These are phyloP conservation scores for Poecilobothrus nobilitatus DNA, from an alignment of 2,888 invertebrate genomes.

Conservation along the genomic window DNA sequence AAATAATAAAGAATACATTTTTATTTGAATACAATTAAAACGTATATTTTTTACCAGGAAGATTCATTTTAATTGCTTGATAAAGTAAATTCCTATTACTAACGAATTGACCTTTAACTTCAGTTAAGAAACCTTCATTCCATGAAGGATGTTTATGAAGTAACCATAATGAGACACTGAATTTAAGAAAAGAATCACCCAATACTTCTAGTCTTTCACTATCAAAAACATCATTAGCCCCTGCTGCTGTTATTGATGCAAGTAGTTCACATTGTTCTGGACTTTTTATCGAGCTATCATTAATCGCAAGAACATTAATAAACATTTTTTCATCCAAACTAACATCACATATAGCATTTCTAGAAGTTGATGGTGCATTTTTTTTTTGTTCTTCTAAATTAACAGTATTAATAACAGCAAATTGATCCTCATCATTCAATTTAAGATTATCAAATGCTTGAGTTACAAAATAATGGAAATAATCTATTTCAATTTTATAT, in stretches of 20 bases:
- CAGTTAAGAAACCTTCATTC: conserved; percentile 67
- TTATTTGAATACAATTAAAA: not conserved
- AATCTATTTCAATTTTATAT: conserved; percentile 59
- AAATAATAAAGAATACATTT: conserved; percentile 45
- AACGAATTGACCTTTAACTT: conserved; percentile 56
- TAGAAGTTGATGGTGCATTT: conserved; percentile 15
- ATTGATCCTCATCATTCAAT: not conserved
- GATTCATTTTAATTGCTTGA: conserved; percentile 47
- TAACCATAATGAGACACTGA: conserved; percentile 59
- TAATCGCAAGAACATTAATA: conserved; percentile 28
- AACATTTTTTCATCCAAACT: conserved; percentile 15
- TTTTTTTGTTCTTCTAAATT: conserved; percentile 2
- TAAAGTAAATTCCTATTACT: conserved; percentile 80
- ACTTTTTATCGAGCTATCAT: conserved; percentile 18
- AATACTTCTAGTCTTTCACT: conserved; percentile 75
- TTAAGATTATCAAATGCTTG: conserved; percentile 18
- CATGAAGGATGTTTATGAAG: conserved; percentile 54
- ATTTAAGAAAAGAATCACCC: conserved; percentile 79
- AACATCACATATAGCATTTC: conserved; percentile 20
- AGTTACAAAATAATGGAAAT: conserved; percentile 56
- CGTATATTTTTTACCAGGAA: conserved; percentile 21
- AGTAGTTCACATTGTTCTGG: conserved; percentile 40
- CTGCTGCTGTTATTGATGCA: conserved; percentile 58
- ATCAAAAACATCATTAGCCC: conserved; percentile 63
- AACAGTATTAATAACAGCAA: not conserved